Percentiles rank a stretch among this genome's conserved stretches.
Evolutionary conservation across 92 coral and sea anemone genomes (phyloP).

Genomic region (Blastomussa wellsi): DNA sequence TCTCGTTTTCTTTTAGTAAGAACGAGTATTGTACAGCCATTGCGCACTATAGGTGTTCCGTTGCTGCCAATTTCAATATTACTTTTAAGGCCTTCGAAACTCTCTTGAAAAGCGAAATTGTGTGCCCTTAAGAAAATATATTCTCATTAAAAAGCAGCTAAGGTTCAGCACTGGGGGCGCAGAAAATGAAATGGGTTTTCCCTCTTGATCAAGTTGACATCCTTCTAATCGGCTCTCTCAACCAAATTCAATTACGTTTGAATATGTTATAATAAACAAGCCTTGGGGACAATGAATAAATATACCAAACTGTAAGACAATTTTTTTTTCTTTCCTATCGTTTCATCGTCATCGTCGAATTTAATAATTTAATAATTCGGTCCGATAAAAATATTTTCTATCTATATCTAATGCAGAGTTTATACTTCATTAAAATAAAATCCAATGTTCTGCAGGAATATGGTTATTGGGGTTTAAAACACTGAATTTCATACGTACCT

Average conservation of each 20-base stretch:
- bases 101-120: neutral
- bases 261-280: neutral
- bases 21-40: neutral
- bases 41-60: neutral
- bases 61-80: neutral
- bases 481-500: neutral
- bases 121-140: neutral
- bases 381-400: neutral
- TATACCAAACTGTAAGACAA: neutral
- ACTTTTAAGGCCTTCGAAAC: constrained; percentile 2
- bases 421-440: neutral
- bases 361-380: neutral
- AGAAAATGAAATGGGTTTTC: neutral
- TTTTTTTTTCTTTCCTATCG: neutral
- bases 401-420: neutral
- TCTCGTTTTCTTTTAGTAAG: neutral
- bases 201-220: neutral
- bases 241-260: neutral
- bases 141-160: neutral
- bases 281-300: neutral
- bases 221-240: neutral
- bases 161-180: neutral
- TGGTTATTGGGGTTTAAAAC: neutral
- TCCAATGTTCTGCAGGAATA: neutral
- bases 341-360: neutral